Evolutionary conservation across 1,140 invertebrate genomes (phyloP).

Genomic region (Drosophila pruinosa): DNA sequence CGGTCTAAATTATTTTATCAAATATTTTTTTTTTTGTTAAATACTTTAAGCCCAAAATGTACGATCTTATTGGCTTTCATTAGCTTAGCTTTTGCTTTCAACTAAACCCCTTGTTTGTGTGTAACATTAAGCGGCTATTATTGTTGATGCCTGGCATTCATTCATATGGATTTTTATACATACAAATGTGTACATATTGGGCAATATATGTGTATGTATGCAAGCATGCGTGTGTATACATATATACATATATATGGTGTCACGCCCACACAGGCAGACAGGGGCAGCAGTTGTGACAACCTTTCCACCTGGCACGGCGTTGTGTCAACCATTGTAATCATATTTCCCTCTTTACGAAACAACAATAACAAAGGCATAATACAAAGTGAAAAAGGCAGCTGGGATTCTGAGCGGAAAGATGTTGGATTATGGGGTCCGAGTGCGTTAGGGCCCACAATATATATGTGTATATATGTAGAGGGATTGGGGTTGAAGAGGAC

Average conservation of each 20-base stretch:
- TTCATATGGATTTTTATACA: not conserved
- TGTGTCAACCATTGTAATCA: slow-evolving; percentile 71
- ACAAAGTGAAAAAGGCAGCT: slow-evolving; percentile 44
- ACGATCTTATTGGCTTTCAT: too few species aligned
- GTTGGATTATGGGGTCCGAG: slow-evolving; percentile 28
- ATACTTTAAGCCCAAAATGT: too few species aligned
- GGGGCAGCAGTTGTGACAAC: slow-evolving; percentile 31
- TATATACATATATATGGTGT: not conserved
- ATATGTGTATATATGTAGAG: too few species aligned
- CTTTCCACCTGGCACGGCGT: slow-evolving; percentile 57
- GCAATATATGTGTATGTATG: not conserved
- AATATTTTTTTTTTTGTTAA: too few species aligned
- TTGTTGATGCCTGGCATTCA: not conserved
- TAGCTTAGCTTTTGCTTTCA: not conserved
- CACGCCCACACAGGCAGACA: not conserved
- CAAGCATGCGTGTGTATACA: not conserved
- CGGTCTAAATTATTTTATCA: too few species aligned
- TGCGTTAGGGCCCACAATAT: not conserved
- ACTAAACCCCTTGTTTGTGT: too few species aligned
- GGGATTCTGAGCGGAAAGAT: slow-evolving; percentile 33
- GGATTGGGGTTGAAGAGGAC: too few species aligned
- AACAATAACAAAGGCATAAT: slow-evolving; percentile 41
- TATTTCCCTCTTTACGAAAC: slow-evolving; percentile 44
- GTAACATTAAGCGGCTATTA: slow-evolving; percentile 4
- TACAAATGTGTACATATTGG: not conserved